Evolutionary conservation across 1,140 invertebrate species (phyloP).

Genomic region (Hydropsyche tenuis): DNA sequence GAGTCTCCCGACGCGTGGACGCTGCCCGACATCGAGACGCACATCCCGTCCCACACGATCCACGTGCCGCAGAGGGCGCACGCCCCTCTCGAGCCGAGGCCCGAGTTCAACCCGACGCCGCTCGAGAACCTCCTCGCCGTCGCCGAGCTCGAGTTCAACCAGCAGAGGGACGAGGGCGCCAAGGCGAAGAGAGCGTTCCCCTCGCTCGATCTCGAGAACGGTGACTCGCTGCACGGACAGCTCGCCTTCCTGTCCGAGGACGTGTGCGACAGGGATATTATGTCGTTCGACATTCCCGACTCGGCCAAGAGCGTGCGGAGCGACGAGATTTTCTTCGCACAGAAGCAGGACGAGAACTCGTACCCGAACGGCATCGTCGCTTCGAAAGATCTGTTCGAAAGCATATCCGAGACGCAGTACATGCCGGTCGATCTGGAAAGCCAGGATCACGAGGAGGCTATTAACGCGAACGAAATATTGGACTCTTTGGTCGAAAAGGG

Average conservation of each 20-base stretch:
- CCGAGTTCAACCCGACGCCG: conserved; percentile 56
- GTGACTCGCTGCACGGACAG: conserved; percentile 25
- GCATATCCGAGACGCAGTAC: conserved; percentile 61
- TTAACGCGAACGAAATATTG: conserved; percentile 59
- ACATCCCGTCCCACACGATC: conserved; percentile 66
- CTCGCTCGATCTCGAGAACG: not conserved
- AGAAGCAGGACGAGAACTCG: conserved; percentile 54
- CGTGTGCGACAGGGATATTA: conserved; percentile 56
- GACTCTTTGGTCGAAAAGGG: conserved; percentile 67
- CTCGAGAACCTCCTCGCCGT: conserved; percentile 67
- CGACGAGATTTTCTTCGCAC: conserved; percentile 56
- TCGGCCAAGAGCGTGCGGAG: conserved; percentile 51
- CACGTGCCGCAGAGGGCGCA: conserved; percentile 59
- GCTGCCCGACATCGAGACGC: conserved; percentile 65
- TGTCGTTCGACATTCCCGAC: conserved; percentile 59
- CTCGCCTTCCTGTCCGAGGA: conserved; percentile 55
- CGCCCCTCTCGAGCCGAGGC: conserved; percentile 35
- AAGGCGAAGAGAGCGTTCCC: not conserved
- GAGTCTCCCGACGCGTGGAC: conserved; percentile 48
- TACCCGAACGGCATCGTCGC: conserved; percentile 54
- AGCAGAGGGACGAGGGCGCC: conserved; percentile 52
- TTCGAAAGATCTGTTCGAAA: conserved; percentile 60
- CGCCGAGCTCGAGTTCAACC: conserved; percentile 64
- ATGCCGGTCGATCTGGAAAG: conserved; percentile 59
- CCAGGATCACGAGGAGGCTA: conserved; percentile 63